Conservation (phyloP, 2,113 vertebrate species). For the Arvicanthis niloticus region DNA sequence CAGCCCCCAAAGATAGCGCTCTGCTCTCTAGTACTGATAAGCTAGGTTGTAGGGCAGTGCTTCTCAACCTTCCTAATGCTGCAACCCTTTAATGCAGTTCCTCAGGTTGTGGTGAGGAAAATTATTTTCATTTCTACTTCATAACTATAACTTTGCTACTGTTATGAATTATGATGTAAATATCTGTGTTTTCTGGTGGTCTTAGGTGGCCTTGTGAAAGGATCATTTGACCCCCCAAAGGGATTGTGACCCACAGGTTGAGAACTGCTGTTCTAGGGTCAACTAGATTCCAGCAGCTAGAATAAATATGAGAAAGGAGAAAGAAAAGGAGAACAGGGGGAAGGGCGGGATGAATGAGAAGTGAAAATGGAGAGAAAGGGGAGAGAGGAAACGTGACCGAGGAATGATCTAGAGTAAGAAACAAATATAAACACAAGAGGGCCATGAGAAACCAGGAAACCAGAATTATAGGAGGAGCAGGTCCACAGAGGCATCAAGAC, state of each 20-base stretch:
- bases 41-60: neutral
- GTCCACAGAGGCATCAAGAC: neutral
- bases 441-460: neutral
- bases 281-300: neutral
- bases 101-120: neutral
- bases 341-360: neutral
- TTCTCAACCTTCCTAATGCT: neutral
- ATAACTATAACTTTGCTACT: neutral
- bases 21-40: neutral
- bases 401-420: neutral
- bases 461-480: neutral
- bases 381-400: neutral
- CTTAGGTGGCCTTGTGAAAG: neutral
- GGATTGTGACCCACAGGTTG: neutral
- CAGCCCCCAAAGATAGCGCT: neutral
- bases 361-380: too few relatives aligned
- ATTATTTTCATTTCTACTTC: neutral
- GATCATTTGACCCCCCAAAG: neutral
- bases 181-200: neutral
- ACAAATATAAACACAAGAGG: neutral
- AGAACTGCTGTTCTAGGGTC: neutral
- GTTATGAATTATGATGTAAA: neutral
- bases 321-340: neutral
- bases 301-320: neutral
- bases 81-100: neutral